Conservation (phyloP, 2,797 vertebrate genomes). For the Enteromius mattozi region DNA sequence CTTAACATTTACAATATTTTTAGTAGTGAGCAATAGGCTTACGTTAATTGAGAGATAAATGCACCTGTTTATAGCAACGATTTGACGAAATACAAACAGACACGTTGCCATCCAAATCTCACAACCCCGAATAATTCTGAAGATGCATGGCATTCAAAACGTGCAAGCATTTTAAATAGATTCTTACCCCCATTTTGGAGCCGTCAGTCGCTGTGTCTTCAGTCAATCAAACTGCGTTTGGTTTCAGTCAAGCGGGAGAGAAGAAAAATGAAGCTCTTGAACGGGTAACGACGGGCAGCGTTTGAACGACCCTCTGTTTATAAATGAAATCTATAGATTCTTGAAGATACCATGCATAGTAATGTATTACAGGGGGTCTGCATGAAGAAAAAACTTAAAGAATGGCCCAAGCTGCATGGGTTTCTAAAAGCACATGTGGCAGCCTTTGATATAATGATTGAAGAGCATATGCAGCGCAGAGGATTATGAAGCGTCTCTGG, state of each 20-base stretch:
- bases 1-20: not conserved
- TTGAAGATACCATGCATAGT: slow-evolving; percentile 29
- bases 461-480: slow-evolving; percentile 21
- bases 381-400: slow-evolving; percentile 43
- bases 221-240: slow-evolving; percentile 55
- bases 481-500: slow-evolving; percentile 54
- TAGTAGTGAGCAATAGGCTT: not conserved
- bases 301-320: slow-evolving; percentile 26
- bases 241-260: slow-evolving; percentile 58
- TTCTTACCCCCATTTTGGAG: slow-evolving; percentile 80
- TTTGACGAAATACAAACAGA: not conserved
- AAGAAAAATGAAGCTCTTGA: slow-evolving; percentile 48
- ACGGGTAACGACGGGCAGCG: slow-evolving; percentile 12
- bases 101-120: not conserved
- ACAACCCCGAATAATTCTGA: not conserved
- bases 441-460: slow-evolving; percentile 47
- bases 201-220: slow-evolving; percentile 69
- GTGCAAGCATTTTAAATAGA: not conserved
- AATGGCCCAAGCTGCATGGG: slow-evolving; percentile 43
- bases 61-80: not conserved
- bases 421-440: slow-evolving; percentile 30
- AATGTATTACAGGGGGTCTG: slow-evolving; percentile 34
- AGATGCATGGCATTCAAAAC: not conserved
- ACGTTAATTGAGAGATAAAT: not conserved
- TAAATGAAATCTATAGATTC: slow-evolving; percentile 25